Evolutionary conservation across 2,797 vertebrate genomes (phyloP), one percentile per base, ranked within the genome.

Genomic region (Ciconia nigra): DNA sequence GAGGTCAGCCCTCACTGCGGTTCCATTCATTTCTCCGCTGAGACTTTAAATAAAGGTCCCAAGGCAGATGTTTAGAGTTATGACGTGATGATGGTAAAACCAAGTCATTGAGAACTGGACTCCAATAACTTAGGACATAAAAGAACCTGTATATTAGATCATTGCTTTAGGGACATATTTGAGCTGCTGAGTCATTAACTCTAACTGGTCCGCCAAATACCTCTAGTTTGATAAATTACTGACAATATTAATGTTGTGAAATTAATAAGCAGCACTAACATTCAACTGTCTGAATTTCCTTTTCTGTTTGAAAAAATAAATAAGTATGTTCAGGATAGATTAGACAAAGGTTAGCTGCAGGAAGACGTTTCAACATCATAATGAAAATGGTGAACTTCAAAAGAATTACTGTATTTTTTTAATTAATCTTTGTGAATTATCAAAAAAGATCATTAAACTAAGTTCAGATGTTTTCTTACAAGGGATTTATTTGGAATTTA

Each of bases 121-220:
- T 95, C 65, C 69, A 81, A 8, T 66, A 89, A 44, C 42, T 77
- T 35, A 52, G 82, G 70, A 86, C 65, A 72, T 80, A 89, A 93
- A 93, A 94, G 84, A 91, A 91, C 90, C 82, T 91, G 69, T 90
- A 66, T 35, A 83, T 96, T 80, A 96, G 65, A 83, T 95, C 87
- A 92, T 90, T 94, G 84, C 89, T 97, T 95, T 91, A 83, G 94
- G 95, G 90, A 89, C 89, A 59, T 92, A 83, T 70, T 94, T 94
- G 31, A 73, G 79, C 35, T 88, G 76, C 55, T 96, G 94, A 93
- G 61, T 95, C 95, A 95, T 67, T 87, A 89, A 81, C 62, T 94
- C 21, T 70, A 90, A 76, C 58, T 83, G n/a, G 22, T 82, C 37
- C 0, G 0, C 79, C 89, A 95, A 90, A 94, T 91, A 62, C 42